A percentile compares a stretch with the other conserved stretches of the same genome.
phyloP scores from a whole-genome alignment of 2,797 vertebrate species.

The Thamnophis elegans region DNA sequence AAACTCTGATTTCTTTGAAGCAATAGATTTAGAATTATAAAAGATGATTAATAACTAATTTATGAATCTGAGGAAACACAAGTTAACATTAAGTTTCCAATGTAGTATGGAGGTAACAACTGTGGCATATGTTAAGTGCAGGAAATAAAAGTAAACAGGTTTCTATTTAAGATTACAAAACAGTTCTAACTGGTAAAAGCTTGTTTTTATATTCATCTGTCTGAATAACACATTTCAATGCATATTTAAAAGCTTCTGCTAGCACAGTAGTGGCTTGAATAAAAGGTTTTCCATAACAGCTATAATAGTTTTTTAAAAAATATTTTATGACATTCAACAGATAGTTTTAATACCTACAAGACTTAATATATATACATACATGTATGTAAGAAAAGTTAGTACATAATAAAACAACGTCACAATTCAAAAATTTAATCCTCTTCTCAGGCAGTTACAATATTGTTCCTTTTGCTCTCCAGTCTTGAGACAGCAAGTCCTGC shows the following conservation, averaged over 20 bases:
- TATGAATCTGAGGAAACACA: background rate
- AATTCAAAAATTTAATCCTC: background rate
- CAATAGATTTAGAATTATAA: background rate
- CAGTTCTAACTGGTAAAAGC: background rate
- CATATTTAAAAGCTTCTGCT: background rate
- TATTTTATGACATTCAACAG: constrained; percentile 14
- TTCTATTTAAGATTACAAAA: background rate
- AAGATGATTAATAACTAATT: background rate
- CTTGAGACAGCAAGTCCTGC: constrained; percentile 83
- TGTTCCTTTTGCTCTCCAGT: constrained; percentile 95
- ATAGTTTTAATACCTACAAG: background rate
- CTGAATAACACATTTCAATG: background rate
- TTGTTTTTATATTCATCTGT: background rate
- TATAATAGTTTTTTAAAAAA: constrained; percentile 58
- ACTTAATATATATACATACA: constrained; percentile 40
- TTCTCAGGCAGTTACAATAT: constrained; percentile 72
- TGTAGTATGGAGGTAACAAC: background rate
- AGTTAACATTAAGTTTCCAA: background rate
- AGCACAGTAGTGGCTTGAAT: background rate
- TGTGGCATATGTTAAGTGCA: too few relatives aligned
- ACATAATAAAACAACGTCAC: constrained; percentile 26
- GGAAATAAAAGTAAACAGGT: background rate
- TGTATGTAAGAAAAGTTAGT: background rate
- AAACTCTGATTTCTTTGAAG: background rate
- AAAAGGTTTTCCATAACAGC: constrained; percentile 60